A percentile compares a stretch with the other conserved stretches of the same genome.
Conservation (phyloP, 2,888 invertebrate species). For the Brassicogethes aeneus region DNA sequence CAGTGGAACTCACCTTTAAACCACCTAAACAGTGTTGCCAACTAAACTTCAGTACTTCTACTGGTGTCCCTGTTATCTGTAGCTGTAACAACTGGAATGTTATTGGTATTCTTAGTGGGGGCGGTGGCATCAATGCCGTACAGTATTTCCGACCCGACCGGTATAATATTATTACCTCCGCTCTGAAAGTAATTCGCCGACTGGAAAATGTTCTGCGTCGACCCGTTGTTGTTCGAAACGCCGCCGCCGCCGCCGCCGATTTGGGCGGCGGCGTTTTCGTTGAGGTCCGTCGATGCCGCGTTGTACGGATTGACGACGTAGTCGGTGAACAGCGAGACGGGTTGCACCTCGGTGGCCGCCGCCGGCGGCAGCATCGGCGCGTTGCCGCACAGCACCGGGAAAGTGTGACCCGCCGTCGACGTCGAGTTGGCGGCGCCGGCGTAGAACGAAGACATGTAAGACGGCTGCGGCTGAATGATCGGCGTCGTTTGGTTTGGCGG, state of each 20-base stretch:
- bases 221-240: constrained; percentile 5
- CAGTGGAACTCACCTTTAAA: no score
- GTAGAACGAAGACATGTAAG: constrained; percentile 26
- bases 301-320: constrained; percentile 51
- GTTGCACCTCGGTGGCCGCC: constrained; percentile 25
- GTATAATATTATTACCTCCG: constrained; percentile 41
- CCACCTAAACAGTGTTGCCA: no score
- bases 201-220: constrained; percentile 40
- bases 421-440: no score
- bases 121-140: constrained; percentile 40
- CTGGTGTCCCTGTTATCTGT: background rate
- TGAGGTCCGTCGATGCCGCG: constrained; percentile 9
- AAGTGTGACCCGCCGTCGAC: constrained; percentile 25
- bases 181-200: constrained; percentile 57
- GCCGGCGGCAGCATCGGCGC: constrained; percentile 21
- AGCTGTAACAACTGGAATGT: background rate
- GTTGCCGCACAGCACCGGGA: constrained; percentile 34
- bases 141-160: constrained; percentile 54
- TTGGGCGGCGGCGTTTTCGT: constrained; percentile 1
- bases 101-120: background rate
- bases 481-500: constrained; percentile 15
- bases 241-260: background rate
- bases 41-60: no score
- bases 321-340: constrained; percentile 44
- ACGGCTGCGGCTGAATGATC: constrained; percentile 27